phyloP scores from a whole-genome alignment of 2,888 invertebrate genomes.

The Griposia aprilina region DNA sequence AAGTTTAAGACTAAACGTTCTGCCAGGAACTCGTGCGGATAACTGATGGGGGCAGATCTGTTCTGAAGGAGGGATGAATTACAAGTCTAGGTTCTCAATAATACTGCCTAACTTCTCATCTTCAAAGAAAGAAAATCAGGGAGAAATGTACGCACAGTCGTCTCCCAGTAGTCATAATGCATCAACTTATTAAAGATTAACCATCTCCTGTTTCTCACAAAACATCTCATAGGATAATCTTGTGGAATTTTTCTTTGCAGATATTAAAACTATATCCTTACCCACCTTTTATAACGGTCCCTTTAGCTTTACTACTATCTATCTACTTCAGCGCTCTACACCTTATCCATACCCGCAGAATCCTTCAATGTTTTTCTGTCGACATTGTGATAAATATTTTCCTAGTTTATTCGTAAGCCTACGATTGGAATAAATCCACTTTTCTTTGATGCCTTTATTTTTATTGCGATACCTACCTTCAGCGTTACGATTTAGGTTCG shows the following conservation, averaged over 20 bases:
- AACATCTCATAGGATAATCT: not conserved
- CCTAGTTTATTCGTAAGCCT: constrained; percentile 57
- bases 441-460: constrained; percentile 56
- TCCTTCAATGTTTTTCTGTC: constrained; percentile 39
- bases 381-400: constrained; percentile 64
- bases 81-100: not conserved
- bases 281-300: not conserved
- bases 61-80: not conserved
- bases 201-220: not conserved
- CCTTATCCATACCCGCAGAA: constrained; percentile 14
- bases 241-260: not conserved
- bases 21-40: not conserved
- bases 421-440: constrained; percentile 60
- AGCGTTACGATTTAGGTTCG: constrained; percentile 24
- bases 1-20: not conserved
- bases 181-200: not conserved
- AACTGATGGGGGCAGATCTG: not conserved
- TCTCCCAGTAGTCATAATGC: not conserved
- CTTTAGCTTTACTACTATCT: too few relatives aligned
- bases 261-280: not conserved
- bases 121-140: not conserved
- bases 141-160: too few relatives aligned
- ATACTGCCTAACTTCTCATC: not conserved
- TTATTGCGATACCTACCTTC: constrained; percentile 59
- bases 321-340: constrained; percentile 2